Conservation (phyloP, 1,140 invertebrate species). For the Geopemphigus sp. region DNA sequence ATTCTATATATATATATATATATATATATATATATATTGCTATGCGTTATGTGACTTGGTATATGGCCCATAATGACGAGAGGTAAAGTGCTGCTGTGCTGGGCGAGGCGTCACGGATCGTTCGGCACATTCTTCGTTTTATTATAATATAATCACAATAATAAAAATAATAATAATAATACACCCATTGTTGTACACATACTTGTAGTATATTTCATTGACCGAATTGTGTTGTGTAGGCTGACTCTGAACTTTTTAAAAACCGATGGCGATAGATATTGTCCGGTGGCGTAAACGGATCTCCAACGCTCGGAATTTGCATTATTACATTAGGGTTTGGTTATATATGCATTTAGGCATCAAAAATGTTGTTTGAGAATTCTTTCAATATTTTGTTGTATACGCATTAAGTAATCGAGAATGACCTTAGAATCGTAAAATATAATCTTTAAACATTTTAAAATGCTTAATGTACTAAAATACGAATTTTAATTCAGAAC, state of each 20-base stretch:
- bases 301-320: too few relatives aligned
- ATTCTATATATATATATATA: neutral
- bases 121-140: constrained; percentile 18
- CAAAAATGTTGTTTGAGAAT: too few relatives aligned
- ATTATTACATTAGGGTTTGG: too few relatives aligned
- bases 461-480: too few relatives aligned
- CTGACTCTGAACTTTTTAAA: neutral
- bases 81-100: neutral
- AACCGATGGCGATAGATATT: neutral
- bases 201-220: neutral
- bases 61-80: neutral
- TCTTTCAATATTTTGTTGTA: too few relatives aligned
- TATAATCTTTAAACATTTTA: too few relatives aligned
- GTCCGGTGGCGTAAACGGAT: too few relatives aligned
- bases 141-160: neutral
- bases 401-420: too few relatives aligned
- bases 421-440: too few relatives aligned
- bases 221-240: neutral
- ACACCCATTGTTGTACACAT: neutral
- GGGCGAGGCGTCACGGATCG: constrained; percentile 33
- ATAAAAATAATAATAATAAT: too few relatives aligned
- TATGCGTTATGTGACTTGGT: neutral
- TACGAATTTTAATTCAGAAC: too few relatives aligned
- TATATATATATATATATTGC: neutral
- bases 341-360: too few relatives aligned